Base-by-base conservation (phyloP, 1,140 invertebrate genomes). In the Pemphigus obesinymphae region DNA sequence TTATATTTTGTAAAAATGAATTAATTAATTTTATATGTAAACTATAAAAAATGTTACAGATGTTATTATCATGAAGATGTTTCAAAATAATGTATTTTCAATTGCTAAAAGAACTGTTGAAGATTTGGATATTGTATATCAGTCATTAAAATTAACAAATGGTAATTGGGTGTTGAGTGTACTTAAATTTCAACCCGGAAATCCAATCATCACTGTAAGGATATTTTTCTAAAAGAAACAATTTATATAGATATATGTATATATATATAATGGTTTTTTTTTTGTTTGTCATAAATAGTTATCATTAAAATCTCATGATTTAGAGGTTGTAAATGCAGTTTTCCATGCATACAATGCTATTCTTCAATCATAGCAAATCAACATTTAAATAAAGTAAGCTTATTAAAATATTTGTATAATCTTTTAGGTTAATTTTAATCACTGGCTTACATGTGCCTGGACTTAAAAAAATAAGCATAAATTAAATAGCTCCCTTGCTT, bases 71-170 rank as follows among this genome's bases (percentile, higher is more conserved):
- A 92, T 94, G 84, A 98, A 98, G 87, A 94, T 99, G 91, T 94
- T 97, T 83, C 92, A 95, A 83, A 98, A 96, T 87, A 99, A 99
- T 87, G 93, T 99, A 3, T 99, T 98, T 87, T 99, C 98, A 1
- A 98, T 99, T 86, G 97, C 98, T n/a, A 99, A 99, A 87, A 90
- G 97, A 66, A 99, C 97, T 87, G 97, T 99, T 0, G 98, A 99
- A 88, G 97, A 97, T 1, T 97, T 99, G 88, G 97, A 99, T 86
- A 99, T 99, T 96, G 90, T 99, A 3, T 99, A 99, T 89, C 97
- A 99, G 86, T 98, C 97, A 0, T 89, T 99, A 3, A 98, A 98
- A 88, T 89, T 99, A 34, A 97, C 95, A 40, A 99, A 99, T 88
- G 96, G 96, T 84, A 97, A 99, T 84, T 99, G 96, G 96, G 95